phyloP scores from a whole-genome alignment of 2,888 invertebrate genomes.

The Pollenia labialis region DNA sequence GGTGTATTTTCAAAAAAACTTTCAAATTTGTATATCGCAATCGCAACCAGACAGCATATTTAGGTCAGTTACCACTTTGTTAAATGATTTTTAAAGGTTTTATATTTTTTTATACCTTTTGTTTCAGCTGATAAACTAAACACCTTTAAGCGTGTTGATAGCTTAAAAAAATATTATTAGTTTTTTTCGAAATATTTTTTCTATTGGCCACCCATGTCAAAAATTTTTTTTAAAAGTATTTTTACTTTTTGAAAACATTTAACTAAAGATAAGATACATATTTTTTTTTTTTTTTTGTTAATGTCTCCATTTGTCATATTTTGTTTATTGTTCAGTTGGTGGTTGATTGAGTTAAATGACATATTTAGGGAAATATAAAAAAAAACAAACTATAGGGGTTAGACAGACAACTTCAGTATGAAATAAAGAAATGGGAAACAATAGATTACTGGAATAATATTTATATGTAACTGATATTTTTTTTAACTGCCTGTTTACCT shows the following conservation, averaged over 20 bases:
- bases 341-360: slow-evolving; percentile 26
- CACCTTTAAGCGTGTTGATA: slow-evolving; percentile 7
- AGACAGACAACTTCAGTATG: neutral
- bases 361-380: slow-evolving; percentile 25
- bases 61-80: slow-evolving; percentile 41
- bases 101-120: neutral
- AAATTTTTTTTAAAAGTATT: neutral
- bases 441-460: neutral
- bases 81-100: neutral
- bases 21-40: slow-evolving; percentile 3
- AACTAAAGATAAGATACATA: slow-evolving; percentile 25
- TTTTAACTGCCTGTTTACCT: neutral
- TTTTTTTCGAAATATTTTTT: neutral
- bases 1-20: neutral
- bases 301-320: slow-evolving; percentile 20
- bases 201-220: slow-evolving; percentile 42
- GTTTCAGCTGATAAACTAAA: slow-evolving; percentile 1
- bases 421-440: neutral
- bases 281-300: neutral
- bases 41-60: neutral
- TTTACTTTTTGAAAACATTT: neutral
- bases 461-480: slow-evolving; percentile 45
- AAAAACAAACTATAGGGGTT: slow-evolving; percentile 52
- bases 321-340: slow-evolving; percentile 17
- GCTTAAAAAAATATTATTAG: neutral